Evolutionary conservation across 2,113 vertebrate species (phyloP).

Genomic region (Nothobranchius kuhntae): DNA sequence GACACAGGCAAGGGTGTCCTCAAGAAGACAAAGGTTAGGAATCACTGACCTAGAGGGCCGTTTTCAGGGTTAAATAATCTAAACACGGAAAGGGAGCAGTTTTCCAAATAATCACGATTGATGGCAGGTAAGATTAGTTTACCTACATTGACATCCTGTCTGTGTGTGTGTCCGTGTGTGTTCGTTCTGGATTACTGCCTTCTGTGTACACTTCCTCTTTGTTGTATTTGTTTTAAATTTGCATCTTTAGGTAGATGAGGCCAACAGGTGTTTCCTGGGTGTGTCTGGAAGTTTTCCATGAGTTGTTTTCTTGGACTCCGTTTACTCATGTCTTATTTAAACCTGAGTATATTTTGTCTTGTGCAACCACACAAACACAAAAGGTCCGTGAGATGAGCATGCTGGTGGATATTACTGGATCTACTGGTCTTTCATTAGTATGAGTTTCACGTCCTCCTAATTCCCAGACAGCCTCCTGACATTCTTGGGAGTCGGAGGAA

Average conservation of each 20-base stretch:
- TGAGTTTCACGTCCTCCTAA: slow-evolving; percentile 43
- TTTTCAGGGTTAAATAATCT: too few relatives aligned
- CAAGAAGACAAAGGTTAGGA: too few relatives aligned
- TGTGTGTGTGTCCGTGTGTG: background rate
- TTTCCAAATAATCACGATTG: too few relatives aligned
- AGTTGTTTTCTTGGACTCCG: background rate
- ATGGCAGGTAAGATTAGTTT: too few relatives aligned
- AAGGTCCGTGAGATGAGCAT: too few relatives aligned
- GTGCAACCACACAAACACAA: background rate
- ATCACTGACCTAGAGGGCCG: too few relatives aligned
- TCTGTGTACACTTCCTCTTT: background rate
- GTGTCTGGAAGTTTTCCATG: slow-evolving; percentile 7
- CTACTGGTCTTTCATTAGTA: slow-evolving; percentile 28
- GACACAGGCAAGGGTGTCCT: too few relatives aligned
- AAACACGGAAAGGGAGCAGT: too few relatives aligned
- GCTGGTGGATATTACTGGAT: slow-evolving; percentile 1
- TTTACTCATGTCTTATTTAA: too few relatives aligned
- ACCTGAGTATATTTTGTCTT: background rate
- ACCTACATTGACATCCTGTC: background rate
- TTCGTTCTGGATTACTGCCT: background rate
- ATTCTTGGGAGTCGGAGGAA: slow-evolving; percentile 34
- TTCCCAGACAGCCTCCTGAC: slow-evolving; percentile 62
- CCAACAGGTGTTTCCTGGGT: slow-evolving; percentile 21
- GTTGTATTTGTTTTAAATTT: slow-evolving; percentile 33
- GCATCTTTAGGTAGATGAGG: slow-evolving; percentile 4